Base-by-base conservation (phyloP, 2,797 vertebrate species). In the Mionectes olivaceus region DNA sequence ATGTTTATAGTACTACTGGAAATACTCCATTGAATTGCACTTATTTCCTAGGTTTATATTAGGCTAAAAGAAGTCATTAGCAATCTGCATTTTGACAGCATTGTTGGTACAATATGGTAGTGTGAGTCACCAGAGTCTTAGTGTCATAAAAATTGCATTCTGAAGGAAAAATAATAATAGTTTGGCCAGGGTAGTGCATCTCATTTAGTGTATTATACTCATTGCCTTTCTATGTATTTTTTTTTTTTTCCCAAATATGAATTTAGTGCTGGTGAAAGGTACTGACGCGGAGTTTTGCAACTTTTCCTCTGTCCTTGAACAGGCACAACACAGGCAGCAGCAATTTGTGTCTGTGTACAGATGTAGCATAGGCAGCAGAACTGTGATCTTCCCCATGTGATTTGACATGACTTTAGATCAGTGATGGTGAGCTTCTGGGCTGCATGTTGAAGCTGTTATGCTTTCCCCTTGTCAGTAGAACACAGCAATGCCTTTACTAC, bases 121-220 rank as follows among this genome's bases (percentile, higher is more conserved):
- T 87, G 56, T 95, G 88, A 97, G 70, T 95, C 95, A 95, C 83
- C 71, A 70, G 82, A 87, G 93, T 46, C 63, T 93, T 79, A 70
- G 56, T 74, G 74, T 43, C 80, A 52, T 69, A n/a, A 93, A 61
- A 94, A 77, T 81, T 53, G 27, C 41, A 92, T 59, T 44, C 44
- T 73, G 67, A 70, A 81, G 69, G 79, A 74, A 86, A 92, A 85
- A 84, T 64, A 64, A 55, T 16, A 79, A 17, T 14, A 30, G 16
- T 63, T 93, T 74, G 30, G 30, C 10, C 18, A 47, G 67, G 76
- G 47, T 89, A 19, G 14, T 82, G 52, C 77, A 21, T 92, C 70
- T 82, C 47, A 79, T 89, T 83, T 81, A 37, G 27, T 47, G 13
- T 52, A 77, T 87, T 87, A 63, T 60, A 52, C 68, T 61, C 43